Base-by-base conservation (phyloP, 2,888 invertebrate species). In the Pyrrhosoma nymphula region DNA sequence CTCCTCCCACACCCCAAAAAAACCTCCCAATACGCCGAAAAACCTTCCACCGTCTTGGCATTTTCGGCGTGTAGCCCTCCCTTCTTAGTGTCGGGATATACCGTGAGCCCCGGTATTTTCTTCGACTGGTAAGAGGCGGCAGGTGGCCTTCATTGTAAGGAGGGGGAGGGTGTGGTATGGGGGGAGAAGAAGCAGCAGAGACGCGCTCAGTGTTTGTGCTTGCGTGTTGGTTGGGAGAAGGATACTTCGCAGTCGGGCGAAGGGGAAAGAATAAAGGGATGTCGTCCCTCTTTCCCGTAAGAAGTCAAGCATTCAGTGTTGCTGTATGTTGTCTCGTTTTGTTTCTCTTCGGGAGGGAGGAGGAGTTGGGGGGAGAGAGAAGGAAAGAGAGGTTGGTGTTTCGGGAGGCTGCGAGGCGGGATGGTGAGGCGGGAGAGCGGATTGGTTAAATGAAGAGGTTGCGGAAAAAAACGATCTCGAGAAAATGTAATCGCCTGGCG, bases 81-180 rank as follows among this genome's bases (percentile, higher is more conserved):
- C 93, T 93, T 93, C 93, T 55, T 69, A 75, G 93, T 75, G 93
- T 69, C 55, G 93, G 35, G 63, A 91, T 35, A 91, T 55, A 93
- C 47, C 47, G 69, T 47, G 47, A 16, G 30, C 82, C 63, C 35
- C 60, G 63, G 30, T 91, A 56, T 60, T 63, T 47, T 8, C 47
- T 47, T 47, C 47, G 47, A 8, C 91, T 63, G 91, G 18, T 69
- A 55, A 39, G 26, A 16, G 60, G n/a, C 47, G 93, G 93, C 93
- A 93, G 93, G 93, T 93, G 93, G 93, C 39, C 93, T 47, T 47
- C 55, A 69, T 82, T 35, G 35, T 35, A 16, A 35, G 14, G 12
- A 47, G 69, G 47, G 47, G n/a, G n/a, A n/a, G n/a, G n/a, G n/a
- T n/a, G n/a, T 47, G 47, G 47, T 2, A 4, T 20, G 39, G 75